Evolutionary conservation across 2,113 vertebrate species (phyloP).

Genomic region (Myanophis thanlyinensis): DNA sequence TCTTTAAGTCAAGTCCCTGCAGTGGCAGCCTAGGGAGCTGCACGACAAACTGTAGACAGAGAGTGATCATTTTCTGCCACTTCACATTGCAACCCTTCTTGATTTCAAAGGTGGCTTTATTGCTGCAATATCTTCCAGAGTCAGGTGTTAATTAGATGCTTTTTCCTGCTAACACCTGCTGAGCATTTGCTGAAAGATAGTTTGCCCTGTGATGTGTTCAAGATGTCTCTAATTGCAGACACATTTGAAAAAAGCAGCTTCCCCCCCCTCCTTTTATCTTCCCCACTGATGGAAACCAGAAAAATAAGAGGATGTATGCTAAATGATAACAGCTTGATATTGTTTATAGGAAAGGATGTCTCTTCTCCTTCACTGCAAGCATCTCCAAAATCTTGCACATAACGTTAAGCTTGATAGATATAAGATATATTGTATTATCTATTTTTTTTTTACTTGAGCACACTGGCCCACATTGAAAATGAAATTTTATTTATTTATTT

Average conservation of each 20-base stretch:
- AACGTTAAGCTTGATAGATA: background rate
- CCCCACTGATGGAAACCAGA: background rate
- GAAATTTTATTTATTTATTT: too few species aligned
- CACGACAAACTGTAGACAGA: background rate
- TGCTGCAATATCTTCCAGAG: slow-evolving; percentile 1
- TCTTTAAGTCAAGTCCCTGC: background rate
- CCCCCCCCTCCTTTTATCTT: background rate
- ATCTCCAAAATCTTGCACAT: background rate
- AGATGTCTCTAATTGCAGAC: background rate
- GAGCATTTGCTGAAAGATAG: background rate
- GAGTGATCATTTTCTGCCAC: background rate
- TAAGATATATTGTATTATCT: too few species aligned
- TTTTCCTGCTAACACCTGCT: background rate
- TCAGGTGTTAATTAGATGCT: background rate
- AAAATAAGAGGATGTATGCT: background rate
- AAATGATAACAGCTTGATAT: background rate
- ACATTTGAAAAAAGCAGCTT: background rate
- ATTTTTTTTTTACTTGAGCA: too few species aligned
- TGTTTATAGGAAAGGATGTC: too few species aligned
- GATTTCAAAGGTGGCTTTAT: background rate
- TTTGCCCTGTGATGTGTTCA: background rate
- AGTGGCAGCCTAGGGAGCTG: background rate
- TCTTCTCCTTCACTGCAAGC: background rate
- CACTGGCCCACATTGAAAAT: too few species aligned
- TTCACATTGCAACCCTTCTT: background rate